phyloP scores from a whole-genome alignment of 2,888 invertebrate genomes.

The Stenchaetothrips biformis region DNA sequence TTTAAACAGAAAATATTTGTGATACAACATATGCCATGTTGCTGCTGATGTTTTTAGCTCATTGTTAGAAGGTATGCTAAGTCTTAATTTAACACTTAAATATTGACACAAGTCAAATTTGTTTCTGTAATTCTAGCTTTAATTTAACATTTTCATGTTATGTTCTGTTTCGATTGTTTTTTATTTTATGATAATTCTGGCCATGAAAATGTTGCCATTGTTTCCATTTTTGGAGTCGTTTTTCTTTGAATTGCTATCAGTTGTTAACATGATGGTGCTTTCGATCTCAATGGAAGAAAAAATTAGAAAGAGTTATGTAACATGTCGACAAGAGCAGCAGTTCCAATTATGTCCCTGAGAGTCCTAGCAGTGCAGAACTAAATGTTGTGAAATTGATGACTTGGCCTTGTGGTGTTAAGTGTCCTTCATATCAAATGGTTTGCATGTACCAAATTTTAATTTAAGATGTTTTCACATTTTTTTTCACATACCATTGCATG shows the following conservation, averaged over 20 bases:
- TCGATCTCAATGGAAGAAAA: not conserved
- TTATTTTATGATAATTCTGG: not conserved
- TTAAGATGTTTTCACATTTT: not conserved
- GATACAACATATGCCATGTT: slow-evolving; percentile 11
- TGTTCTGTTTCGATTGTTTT: not conserved
- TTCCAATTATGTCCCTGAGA: not conserved
- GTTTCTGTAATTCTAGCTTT: not conserved
- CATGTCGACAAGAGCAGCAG: not conserved
- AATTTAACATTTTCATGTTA: too few species aligned
- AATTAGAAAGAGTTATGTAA: not conserved
- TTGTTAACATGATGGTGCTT: not conserved
- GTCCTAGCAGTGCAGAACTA: not conserved
- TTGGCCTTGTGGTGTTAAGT: slow-evolving; percentile 11
- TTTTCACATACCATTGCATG: slow-evolving; percentile 14
- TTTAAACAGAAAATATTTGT: not conserved
- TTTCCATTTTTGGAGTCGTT: not conserved
- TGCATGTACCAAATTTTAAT: not conserved
- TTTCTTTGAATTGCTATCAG: not conserved
- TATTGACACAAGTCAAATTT: not conserved
- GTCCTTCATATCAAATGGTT: not conserved
- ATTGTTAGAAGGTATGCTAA: not conserved
- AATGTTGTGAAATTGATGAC: not conserved
- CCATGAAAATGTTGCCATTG: slow-evolving; percentile 7
- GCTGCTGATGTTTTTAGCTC: slow-evolving; percentile 5
- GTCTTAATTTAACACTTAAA: slow-evolving; percentile 21